Conservation (phyloP, 2,888 invertebrate genomes). For the Zygogramma bicolorata region DNA sequence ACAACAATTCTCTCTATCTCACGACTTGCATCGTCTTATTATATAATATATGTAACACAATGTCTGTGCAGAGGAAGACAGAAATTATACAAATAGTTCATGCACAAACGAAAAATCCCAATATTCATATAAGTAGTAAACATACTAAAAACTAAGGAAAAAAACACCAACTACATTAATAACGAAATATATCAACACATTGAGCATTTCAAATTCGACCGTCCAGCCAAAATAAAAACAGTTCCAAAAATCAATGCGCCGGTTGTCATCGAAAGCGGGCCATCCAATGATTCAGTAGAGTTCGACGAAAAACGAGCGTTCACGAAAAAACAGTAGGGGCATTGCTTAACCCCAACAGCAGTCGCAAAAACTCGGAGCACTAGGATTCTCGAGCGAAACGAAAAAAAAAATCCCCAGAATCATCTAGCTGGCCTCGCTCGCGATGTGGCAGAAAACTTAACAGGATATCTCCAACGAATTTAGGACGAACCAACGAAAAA, state of each 20-base stretch:
- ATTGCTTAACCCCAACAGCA: too few relatives aligned
- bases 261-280: slow-evolving; percentile 5
- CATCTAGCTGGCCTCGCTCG: slow-evolving; percentile 3
- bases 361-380: too few relatives aligned
- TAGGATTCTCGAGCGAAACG: too few relatives aligned
- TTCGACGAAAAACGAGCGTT: too few relatives aligned
- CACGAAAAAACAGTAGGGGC: neutral
- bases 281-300: slow-evolving; percentile 2
- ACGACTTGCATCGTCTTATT: slow-evolving; percentile 52
- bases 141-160: slow-evolving; percentile 36
- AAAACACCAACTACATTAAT: slow-evolving; percentile 40
- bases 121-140: slow-evolving; percentile 33
- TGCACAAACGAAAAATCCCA: slow-evolving; percentile 44
- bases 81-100: slow-evolving; percentile 40
- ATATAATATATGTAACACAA: slow-evolving; percentile 12
- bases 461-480: slow-evolving; percentile 38
- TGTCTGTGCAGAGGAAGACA: slow-evolving; percentile 50
- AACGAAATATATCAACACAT: slow-evolving; percentile 44
- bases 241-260: slow-evolving; percentile 12
- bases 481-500: slow-evolving; percentile 16
- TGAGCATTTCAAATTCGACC: slow-evolving; percentile 48
- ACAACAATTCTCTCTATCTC: slow-evolving; percentile 68
- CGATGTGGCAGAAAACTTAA: slow-evolving; percentile 14
- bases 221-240: slow-evolving; percentile 23
- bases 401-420: too few relatives aligned